A percentile compares a stretch with the other conserved stretches of the same genome.
Conservation (phyloP, 2,888 invertebrate genomes). For the Epistrophe eligans region DNA sequence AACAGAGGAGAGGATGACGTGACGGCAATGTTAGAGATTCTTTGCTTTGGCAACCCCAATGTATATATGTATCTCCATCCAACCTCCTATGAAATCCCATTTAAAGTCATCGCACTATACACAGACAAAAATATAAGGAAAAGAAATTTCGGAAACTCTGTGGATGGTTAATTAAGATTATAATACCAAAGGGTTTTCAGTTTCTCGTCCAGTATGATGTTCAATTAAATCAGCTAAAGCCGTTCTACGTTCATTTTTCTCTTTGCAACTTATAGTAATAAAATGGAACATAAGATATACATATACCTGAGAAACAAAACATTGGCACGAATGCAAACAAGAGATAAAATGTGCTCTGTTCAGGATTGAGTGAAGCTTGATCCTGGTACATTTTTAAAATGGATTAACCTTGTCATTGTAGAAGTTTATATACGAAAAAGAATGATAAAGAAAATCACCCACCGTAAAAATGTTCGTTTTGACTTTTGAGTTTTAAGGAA, state of each 20-base stretch:
- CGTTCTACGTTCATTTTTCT: not conserved
- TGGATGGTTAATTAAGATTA: slow-evolving; percentile 44
- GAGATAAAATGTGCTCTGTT: not conserved
- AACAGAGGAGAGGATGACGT: not conserved
- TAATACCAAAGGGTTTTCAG: slow-evolving; percentile 36
- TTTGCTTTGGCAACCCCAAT: not conserved
- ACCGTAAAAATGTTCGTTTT: not conserved
- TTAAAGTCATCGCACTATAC: not conserved
- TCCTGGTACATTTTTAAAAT: not conserved
- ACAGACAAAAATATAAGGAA: not conserved
- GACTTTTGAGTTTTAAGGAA: not conserved
- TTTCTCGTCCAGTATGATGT: slow-evolving; percentile 34
- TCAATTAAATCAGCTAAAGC: slow-evolving; percentile 42
- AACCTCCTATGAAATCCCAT: not conserved
- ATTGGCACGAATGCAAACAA: not conserved
- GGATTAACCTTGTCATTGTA: not conserved
- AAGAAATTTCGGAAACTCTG: slow-evolving; percentile 7
- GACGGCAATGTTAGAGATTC: not conserved
- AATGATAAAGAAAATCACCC: not conserved
- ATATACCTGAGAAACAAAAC: not conserved
- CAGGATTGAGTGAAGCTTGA: slow-evolving; percentile 7
- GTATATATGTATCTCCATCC: not conserved
- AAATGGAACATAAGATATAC: not conserved
- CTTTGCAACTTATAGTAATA: not conserved
- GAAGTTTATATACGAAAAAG: not conserved